Base-by-base conservation (phyloP, 2,797 vertebrate species). In the Megalops cyprinoides region DNA sequence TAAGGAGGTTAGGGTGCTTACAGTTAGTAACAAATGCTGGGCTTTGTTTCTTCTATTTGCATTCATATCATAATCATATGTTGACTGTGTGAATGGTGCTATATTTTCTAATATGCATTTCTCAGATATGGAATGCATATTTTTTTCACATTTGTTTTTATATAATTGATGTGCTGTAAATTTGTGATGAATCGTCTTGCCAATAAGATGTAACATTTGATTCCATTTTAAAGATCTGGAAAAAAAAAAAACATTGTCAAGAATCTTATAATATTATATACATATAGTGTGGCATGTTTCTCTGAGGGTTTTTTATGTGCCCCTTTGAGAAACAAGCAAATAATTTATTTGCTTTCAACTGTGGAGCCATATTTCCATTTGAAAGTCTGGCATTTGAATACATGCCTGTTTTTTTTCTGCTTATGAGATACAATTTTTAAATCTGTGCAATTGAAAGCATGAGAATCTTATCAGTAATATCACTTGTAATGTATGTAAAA, bases 321-420 rank as follows among this genome's bases (percentile, higher is more conserved):
- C 84, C 88, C 87, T 92, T 91, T 91, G 91, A 91, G 87, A 87
- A 88, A 76, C 89, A 85, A 87, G 88, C 90, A 53, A 14, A 69
- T 90, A 91, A 93, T 94, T 89, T 96, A 93, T 97, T 97, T 97
- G 91, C 93, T 97, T n/a, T n/a, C n/a, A n/a, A n/a, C n/a, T n/a
- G n/a, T 98, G 96, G 96, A 95, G 87, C 93, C 92, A 90, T 91
- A 87, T 89, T 93, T 91, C 91, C 92, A 8, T 71, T 71, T 71
- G 7, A 96, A 96, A 97, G 97, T 94, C 93, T 88, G 96, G 95
- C 95, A 96, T 97, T 97, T 95, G 94, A 91, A 95, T 95, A 90
- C 87, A 84, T 93, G 93, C 92, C 93, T 93, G 93, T 93, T 90
- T 81, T 84, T 85, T 82, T 71, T 80, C 81, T 86, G 87, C 90